Conservation (phyloP, 1,140 invertebrate species). For the Apocrypta bakeri region DNA sequence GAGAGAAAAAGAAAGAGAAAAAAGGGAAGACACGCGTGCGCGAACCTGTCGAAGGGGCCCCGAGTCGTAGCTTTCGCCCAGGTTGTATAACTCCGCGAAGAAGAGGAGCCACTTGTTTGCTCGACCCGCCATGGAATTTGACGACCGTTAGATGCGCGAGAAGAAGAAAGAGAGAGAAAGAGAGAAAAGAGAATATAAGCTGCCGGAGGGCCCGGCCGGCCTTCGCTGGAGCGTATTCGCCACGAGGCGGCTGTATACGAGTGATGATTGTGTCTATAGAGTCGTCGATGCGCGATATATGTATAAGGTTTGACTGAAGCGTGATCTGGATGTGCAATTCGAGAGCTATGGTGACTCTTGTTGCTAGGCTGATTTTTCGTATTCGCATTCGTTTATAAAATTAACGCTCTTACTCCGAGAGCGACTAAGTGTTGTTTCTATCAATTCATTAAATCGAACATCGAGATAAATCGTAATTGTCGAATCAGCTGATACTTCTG, state of each 20-base stretch:
- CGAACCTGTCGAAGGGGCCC: not conserved
- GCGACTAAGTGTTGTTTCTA: too few species aligned
- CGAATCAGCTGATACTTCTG: too few species aligned
- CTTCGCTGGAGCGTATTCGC: not conserved
- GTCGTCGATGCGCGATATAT: not conserved
- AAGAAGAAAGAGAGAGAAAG: not conserved
- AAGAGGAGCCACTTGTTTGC: slow-evolving; percentile 26
- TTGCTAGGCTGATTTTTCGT: not conserved
- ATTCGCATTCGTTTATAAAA: not conserved
- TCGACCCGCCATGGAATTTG: slow-evolving; percentile 13
- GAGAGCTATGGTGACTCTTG: not conserved
- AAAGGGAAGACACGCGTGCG: not conserved
- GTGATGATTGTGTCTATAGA: not conserved
- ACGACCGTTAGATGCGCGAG: slow-evolving; percentile 28
- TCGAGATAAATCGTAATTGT: not conserved
- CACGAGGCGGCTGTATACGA: not conserved
- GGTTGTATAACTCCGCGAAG: slow-evolving; percentile 4
- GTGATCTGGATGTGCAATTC: slow-evolving; percentile 9
- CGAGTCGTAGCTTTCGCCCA: not conserved
- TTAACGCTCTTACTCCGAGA: too few species aligned
- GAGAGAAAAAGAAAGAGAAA: too few species aligned
- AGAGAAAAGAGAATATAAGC: not conserved
- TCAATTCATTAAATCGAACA: not conserved
- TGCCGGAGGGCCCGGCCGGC: not conserved
- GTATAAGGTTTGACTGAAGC: not conserved